Percentiles rank a stretch among this genome's conserved stretches.
Conservation (phyloP, 2,113 vertebrate genomes). For the Amblyopsis rosae region DNA sequence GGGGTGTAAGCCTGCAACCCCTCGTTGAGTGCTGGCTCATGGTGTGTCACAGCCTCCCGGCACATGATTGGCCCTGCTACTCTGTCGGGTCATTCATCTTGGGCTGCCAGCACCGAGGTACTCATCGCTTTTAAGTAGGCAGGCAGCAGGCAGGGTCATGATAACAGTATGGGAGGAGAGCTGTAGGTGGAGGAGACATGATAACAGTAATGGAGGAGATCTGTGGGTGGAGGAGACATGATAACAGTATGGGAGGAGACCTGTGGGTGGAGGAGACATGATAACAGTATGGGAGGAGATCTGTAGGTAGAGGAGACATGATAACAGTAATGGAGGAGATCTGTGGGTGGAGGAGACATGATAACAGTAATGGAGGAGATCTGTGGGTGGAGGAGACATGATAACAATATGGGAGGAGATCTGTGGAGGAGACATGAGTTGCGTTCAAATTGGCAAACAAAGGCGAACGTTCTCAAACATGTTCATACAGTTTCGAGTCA, state of each 20-base stretch:
- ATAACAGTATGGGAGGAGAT: slow-evolving; percentile 32
- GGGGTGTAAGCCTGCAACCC: too few relatives aligned
- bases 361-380: slow-evolving; percentile 18
- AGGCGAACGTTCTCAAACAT: too few relatives aligned
- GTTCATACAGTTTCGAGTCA: too few relatives aligned
- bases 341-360: slow-evolving; percentile 2
- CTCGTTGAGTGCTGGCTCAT: too few relatives aligned
- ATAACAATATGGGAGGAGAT: slow-evolving; percentile 27
- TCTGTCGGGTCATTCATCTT: neutral
- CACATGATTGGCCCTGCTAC: neutral
- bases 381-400: slow-evolving; percentile 38
- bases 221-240: neutral
- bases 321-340: neutral
- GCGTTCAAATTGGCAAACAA: too few relatives aligned
- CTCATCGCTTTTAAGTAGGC: too few relatives aligned
- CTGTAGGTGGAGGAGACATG: slow-evolving; percentile 5
- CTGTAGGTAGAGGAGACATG: slow-evolving; percentile 11
- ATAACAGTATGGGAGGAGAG: neutral
- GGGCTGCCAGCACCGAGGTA: neutral
- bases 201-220: slow-evolving; percentile 19
- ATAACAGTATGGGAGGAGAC: slow-evolving; percentile 16
- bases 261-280: slow-evolving; percentile 28
- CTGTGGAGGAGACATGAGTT: slow-evolving; percentile 32
- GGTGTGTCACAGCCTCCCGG: too few relatives aligned
- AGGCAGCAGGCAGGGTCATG: neutral